These are phyloP conservation scores for Xiphophorus hellerii DNA, from an alignment of 2,113 vertebrate genomes.

Conservation along the genomic window DNA sequence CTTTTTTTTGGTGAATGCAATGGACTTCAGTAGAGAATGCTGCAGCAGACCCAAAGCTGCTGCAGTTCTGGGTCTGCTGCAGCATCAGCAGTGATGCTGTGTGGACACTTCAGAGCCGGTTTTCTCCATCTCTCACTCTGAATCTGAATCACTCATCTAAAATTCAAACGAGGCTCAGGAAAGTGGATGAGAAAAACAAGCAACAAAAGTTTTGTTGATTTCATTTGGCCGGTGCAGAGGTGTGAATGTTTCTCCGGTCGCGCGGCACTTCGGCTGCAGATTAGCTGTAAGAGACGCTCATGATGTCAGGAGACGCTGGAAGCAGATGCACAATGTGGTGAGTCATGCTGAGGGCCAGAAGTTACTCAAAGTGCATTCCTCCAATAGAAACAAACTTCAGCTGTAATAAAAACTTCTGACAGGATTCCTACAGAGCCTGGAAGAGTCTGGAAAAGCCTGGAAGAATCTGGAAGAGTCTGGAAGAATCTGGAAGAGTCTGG, in stretches of 20 bases:
- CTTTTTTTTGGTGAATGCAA: too few species aligned
- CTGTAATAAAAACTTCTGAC: background rate
- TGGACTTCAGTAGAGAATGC: background rate
- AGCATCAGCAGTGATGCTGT: conserved; percentile 6
- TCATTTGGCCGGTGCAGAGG: background rate
- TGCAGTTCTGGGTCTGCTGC: conserved; percentile 35
- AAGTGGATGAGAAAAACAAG: conserved; percentile 32
- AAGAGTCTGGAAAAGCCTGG: background rate
- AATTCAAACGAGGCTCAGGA: conserved; percentile 63
- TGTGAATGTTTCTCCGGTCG: conserved; percentile 11
- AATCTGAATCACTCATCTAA: conserved; percentile 74
- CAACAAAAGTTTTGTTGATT: conserved; percentile 18
- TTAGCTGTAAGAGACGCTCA: background rate
- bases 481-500: too few species aligned
- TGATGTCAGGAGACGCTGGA: conserved; percentile 8
- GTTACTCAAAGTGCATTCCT: conserved; percentile 2
- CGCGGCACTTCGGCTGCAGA: background rate
- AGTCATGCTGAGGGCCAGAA: conserved; percentile 23
- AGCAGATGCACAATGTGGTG: conserved; percentile 35
- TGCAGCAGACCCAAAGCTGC: conserved; percentile 15
- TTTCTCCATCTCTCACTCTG: conserved; percentile 55
- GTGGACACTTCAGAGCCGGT: conserved; percentile 65
- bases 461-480: too few species aligned
- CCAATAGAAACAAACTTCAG: background rate
- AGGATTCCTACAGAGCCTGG: background rate